Conservation (phyloP, 1,140 invertebrate genomes). For the Phymastichus coffea region DNA sequence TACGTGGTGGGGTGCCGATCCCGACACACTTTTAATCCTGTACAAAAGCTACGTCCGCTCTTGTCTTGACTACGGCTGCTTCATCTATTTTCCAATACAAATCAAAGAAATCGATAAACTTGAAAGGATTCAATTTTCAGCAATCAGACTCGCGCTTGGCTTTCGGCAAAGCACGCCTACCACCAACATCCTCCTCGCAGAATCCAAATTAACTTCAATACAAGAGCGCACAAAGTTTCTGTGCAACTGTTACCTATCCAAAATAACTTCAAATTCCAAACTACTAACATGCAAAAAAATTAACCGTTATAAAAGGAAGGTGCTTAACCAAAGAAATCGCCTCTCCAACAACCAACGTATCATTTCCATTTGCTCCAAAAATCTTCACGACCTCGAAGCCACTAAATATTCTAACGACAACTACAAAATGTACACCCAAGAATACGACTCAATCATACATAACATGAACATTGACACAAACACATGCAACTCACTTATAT, state of each 20-base stretch:
- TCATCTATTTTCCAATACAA: not conserved
- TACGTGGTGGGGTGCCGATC: constrained; percentile 9
- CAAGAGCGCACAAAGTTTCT: not conserved
- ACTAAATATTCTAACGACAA: too few relatives aligned
- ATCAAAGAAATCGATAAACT: not conserved
- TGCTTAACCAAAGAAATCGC: not conserved
- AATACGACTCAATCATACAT: too few relatives aligned
- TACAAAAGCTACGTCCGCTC: constrained; percentile 1
- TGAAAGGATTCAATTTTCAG: too few relatives aligned
- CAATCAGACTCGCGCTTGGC: not conserved
- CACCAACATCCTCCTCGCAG: not conserved
- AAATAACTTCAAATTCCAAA: not conserved
- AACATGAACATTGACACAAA: too few relatives aligned
- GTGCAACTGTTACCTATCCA: not conserved
- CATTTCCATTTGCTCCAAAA: too few relatives aligned
- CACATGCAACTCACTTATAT: too few relatives aligned
- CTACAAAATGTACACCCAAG: too few relatives aligned
- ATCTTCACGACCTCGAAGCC: too few relatives aligned
- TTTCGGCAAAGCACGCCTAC: not conserved
- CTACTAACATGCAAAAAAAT: not conserved
- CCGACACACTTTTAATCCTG: not conserved
- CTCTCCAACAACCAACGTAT: too few relatives aligned
- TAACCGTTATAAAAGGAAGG: not conserved
- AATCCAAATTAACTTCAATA: not conserved
- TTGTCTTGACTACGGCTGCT: too few relatives aligned